Conservation (phyloP, 2,113 vertebrate species). For the Miniopterus natalensis region DNA sequence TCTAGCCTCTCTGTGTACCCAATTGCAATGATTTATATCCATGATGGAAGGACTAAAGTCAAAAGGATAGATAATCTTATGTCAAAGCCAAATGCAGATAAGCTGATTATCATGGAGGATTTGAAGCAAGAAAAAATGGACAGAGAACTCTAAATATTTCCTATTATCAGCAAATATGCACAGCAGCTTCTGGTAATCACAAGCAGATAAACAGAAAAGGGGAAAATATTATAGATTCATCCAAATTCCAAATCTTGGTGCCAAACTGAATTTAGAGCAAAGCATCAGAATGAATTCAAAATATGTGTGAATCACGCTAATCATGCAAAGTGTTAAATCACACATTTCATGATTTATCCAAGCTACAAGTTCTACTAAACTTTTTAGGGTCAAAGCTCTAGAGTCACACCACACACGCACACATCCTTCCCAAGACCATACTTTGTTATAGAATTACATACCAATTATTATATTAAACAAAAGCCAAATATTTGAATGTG, state of each 20-base stretch:
- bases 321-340: slow-evolving; percentile 72
- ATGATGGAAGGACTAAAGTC: slow-evolving; percentile 54
- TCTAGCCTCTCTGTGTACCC: not conserved
- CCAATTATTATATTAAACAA: not conserved
- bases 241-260: slow-evolving; percentile 75
- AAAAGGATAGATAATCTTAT: slow-evolving; percentile 56
- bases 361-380: not conserved
- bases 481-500: not conserved
- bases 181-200: slow-evolving; percentile 71
- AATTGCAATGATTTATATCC: slow-evolving; percentile 6
- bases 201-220: slow-evolving; percentile 71
- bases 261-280: slow-evolving; percentile 75
- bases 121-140: slow-evolving; percentile 64
- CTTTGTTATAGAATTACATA: not conserved
- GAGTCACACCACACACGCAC: not conserved
- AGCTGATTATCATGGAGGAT: slow-evolving; percentile 72
- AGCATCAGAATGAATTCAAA: slow-evolving; percentile 76
- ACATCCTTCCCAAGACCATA: not conserved
- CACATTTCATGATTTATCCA: slow-evolving; percentile 63
- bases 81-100: slow-evolving; percentile 66
- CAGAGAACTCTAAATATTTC: slow-evolving; percentile 62
- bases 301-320: slow-evolving; percentile 79
- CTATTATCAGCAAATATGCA: slow-evolving; percentile 71
- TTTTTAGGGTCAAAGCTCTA: slow-evolving; percentile 42
- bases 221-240: slow-evolving; percentile 66